These are phyloP conservation scores for Baryphthengus martii DNA, from an alignment of 2,113 vertebrate genomes.

Conservation along the genomic window DNA sequence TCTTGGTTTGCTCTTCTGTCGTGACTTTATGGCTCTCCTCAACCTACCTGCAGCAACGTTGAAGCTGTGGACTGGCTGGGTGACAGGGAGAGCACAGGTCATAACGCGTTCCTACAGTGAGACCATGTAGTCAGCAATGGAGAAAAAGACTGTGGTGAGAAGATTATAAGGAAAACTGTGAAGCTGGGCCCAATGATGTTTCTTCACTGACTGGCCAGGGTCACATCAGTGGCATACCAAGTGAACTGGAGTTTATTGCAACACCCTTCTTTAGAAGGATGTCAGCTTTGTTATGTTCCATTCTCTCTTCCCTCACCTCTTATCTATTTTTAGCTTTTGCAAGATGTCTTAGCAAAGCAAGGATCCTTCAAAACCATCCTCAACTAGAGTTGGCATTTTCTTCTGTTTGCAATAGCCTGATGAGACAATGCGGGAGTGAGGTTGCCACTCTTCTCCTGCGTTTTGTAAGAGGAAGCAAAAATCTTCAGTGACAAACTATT, in stretches of 20 bases:
- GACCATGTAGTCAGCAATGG: not conserved
- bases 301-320: not conserved
- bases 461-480: slow-evolving; percentile 22
- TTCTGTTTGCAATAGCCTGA: not conserved
- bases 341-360: not conserved
- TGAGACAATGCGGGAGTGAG: not conserved
- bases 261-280: not conserved
- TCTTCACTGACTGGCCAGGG: not conserved
- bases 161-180: not conserved
- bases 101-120: not conserved
- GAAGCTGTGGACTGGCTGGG: not conserved
- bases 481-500: slow-evolving; percentile 1
- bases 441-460: not conserved
- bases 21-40: not conserved
- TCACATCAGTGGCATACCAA: not conserved
- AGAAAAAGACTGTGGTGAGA: not conserved
- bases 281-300: not conserved
- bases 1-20: not conserved
- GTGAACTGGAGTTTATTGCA: not conserved
- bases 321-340: not conserved
- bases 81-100: not conserved
- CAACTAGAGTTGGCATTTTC: not conserved
- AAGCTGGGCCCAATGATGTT: rapidly evolving
- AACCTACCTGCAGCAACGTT: not conserved
- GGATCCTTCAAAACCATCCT: not conserved